Evolutionary conservation across 2,797 vertebrate genomes (phyloP).

Genomic region (Moxostoma hubbsi): DNA sequence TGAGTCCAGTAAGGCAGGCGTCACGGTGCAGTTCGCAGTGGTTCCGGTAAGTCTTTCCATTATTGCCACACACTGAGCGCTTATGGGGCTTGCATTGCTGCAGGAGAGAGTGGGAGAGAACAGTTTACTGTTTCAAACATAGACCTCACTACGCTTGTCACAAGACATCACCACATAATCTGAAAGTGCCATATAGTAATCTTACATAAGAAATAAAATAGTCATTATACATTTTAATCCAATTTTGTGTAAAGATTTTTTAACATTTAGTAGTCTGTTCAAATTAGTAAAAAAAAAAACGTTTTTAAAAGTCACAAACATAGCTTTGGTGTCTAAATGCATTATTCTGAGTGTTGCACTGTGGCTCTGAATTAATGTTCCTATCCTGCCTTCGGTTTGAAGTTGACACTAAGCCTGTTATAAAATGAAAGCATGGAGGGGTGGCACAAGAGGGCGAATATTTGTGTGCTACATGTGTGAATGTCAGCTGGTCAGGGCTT

Average conservation of each 20-base stretch:
- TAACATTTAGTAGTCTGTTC: too few relatives aligned
- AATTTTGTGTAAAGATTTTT: too few relatives aligned
- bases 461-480: too few relatives aligned
- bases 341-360: not conserved
- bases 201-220: too few relatives aligned
- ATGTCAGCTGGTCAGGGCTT: too few relatives aligned
- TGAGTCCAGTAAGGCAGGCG: constrained; percentile 95
- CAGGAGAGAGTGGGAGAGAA: not conserved
- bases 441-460: not conserved
- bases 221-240: too few relatives aligned
- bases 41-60: constrained; percentile 95
- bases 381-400: not conserved
- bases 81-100: constrained; percentile 86
- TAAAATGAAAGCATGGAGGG: not conserved
- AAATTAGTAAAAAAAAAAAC: too few relatives aligned
- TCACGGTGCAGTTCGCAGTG: constrained; percentile 98
- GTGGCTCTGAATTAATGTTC: not conserved
- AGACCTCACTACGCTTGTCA: not conserved
- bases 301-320: too few relatives aligned
- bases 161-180: too few relatives aligned
- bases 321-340: not conserved
- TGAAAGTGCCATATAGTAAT: too few relatives aligned
- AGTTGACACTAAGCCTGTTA: constrained; percentile 12
- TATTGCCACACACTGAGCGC: constrained; percentile 97
- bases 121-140: not conserved